phyloP scores from a whole-genome alignment of 2,113 vertebrate species.

The Dasypus novemcinctus region DNA sequence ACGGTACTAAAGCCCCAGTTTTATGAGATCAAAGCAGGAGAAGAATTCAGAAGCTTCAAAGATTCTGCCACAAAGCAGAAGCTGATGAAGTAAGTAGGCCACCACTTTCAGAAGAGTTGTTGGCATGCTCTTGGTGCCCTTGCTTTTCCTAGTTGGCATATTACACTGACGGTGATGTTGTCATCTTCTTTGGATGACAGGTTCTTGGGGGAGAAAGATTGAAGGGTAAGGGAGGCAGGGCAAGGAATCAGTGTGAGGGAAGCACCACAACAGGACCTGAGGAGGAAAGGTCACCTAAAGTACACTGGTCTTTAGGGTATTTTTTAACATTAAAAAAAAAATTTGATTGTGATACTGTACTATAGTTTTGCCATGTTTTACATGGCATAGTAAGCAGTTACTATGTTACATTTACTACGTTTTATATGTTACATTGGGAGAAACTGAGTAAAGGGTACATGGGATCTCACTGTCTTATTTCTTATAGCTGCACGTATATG shows the following conservation, averaged over 20 bases:
- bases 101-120: neutral
- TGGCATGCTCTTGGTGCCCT: neutral
- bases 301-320: neutral
- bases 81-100: slow-evolving; percentile 91
- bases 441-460: no score
- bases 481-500: no score
- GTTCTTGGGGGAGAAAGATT: no score
- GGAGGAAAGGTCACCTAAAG: neutral
- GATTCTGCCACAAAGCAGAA: slow-evolving; percentile 92
- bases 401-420: no score
- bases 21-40: slow-evolving; percentile 97
- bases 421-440: no score
- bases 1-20: slow-evolving; percentile 92
- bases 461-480: no score
- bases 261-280: neutral
- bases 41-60: slow-evolving; percentile 96
- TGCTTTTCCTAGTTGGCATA: neutral
- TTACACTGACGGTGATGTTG: neutral
- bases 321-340: neutral
- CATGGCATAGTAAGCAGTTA: no score
- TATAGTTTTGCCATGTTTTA: no score
- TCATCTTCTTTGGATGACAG: neutral
- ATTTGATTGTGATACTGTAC: no score
- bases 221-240: no score
- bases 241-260: no score